These are phyloP conservation scores for Scotopteryx bipunctaria DNA, from an alignment of 2,888 invertebrate species.

Conservation along the genomic window DNA sequence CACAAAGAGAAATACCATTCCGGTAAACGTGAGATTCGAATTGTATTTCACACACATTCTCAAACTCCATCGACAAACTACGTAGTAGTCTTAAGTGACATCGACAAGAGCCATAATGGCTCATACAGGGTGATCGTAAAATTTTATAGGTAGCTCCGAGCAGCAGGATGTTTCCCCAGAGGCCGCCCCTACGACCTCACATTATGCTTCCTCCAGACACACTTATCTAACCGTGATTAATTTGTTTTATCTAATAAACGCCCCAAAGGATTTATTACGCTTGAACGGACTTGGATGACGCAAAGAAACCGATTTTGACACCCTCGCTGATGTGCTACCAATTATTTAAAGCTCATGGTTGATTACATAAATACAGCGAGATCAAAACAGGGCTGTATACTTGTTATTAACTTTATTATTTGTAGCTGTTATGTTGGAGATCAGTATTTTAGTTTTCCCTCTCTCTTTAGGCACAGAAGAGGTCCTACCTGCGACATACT, in stretches of 20 bases:
- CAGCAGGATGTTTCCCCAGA: slow-evolving; percentile 63
- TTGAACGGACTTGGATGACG: slow-evolving; percentile 43
- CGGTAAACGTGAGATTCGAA: slow-evolving; percentile 15
- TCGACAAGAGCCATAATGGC: slow-evolving; percentile 71
- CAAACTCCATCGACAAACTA: slow-evolving; percentile 60
- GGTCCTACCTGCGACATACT: no score
- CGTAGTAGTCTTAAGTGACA: slow-evolving; percentile 65
- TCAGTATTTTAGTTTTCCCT: no score
- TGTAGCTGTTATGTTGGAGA: no score
- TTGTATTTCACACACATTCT: slow-evolving; percentile 27
- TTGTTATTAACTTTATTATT: no score
- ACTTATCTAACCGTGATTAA: slow-evolving; percentile 77
- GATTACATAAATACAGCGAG: no score
- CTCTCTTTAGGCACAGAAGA: no score
- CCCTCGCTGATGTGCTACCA: slow-evolving; percentile 24
- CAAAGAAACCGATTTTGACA: slow-evolving; percentile 38
- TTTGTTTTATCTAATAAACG: slow-evolving; percentile 68
- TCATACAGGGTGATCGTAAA: slow-evolving; percentile 75
- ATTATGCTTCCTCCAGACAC: slow-evolving; percentile 62
- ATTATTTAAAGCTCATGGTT: slow-evolving; percentile 24
- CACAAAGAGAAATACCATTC: slow-evolving; percentile 17
- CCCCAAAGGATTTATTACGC: slow-evolving; percentile 53
- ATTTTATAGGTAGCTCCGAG: slow-evolving; percentile 69
- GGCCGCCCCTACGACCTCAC: slow-evolving; percentile 55
- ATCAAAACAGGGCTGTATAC: no score